phyloP scores from a whole-genome alignment of 1,140 invertebrate genomes.

The Metaphire vulgaris region DNA sequence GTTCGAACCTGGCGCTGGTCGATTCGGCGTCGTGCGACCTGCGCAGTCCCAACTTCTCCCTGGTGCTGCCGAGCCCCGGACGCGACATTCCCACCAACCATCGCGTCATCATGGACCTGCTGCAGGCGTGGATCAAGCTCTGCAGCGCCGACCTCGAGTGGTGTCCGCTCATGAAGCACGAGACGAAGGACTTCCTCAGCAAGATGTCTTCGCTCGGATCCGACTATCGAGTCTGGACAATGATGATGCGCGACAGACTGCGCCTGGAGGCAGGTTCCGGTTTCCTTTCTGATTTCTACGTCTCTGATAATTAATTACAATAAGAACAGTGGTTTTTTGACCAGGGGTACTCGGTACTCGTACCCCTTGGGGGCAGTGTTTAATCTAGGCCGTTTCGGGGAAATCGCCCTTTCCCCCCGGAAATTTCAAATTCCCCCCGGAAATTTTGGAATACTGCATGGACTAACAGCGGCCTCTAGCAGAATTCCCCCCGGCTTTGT shows the following conservation, averaged over 20 bases:
- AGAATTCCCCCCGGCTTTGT: too few relatives aligned
- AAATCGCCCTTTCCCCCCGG: too few relatives aligned
- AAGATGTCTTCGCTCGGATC: conserved; percentile 46
- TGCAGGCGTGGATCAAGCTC: conserved; percentile 47
- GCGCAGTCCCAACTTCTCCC: conserved; percentile 23
- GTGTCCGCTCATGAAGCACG: conserved; percentile 39
- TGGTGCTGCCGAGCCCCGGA: conserved; percentile 20
- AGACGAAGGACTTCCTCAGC: conserved; percentile 47
- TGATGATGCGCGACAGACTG: conserved; percentile 39
- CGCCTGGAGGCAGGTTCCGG: conserved; percentile 42
- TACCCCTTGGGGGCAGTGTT: too few relatives aligned
- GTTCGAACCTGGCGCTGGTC: background rate
- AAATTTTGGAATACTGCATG: too few relatives aligned
- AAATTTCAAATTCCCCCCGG: too few relatives aligned
- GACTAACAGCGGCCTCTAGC: too few relatives aligned
- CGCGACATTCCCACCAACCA: conserved; percentile 44
- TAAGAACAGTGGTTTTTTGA: too few relatives aligned
- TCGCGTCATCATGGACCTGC: conserved; percentile 39
- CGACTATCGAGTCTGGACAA: conserved; percentile 48
- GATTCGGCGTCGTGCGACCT: conserved; percentile 7
- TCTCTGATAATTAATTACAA: too few relatives aligned
- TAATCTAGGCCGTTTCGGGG: too few relatives aligned
- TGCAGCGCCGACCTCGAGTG: conserved; percentile 45
- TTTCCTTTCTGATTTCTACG: too few relatives aligned
- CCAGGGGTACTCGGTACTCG: too few relatives aligned